These are phyloP conservation scores for Pimephales promelas DNA, from an alignment of 2,113 vertebrate species.

Conservation along the genomic window DNA sequence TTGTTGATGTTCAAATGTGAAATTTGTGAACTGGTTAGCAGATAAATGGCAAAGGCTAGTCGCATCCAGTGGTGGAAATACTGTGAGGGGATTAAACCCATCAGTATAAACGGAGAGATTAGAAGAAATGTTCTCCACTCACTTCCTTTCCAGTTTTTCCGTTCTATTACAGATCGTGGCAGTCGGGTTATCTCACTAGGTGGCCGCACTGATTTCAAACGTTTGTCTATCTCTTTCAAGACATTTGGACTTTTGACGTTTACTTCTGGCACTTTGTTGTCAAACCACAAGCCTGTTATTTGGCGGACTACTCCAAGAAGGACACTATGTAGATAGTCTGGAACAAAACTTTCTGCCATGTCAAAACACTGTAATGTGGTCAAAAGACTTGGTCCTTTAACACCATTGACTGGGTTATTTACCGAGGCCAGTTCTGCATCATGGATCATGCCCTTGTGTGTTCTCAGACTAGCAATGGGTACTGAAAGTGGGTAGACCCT, in stretches of 20 bases:
- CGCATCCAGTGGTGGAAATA: background rate
- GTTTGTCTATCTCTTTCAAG: background rate
- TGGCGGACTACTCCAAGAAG: conserved; percentile 9
- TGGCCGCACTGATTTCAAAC: background rate
- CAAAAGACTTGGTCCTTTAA: conserved; percentile 1
- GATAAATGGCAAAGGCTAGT: background rate
- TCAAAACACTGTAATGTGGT: conserved; percentile 13
- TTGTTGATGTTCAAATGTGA: background rate
- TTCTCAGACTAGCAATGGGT: background rate
- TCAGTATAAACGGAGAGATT: background rate
- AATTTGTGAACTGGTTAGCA: conserved; percentile 10
- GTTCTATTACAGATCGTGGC: background rate
- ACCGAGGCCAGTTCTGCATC: conserved; percentile 9
- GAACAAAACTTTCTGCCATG: conserved; percentile 10
- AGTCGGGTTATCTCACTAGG: too few species aligned
- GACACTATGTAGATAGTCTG: background rate
- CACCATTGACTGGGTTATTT: conserved; percentile 12
- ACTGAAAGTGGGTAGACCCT: background rate
- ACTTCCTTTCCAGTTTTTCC: background rate
- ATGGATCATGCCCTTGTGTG: background rate
- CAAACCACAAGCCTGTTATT: conserved; percentile 16
- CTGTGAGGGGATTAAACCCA: background rate
- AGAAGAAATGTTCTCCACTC: conserved; percentile 13
- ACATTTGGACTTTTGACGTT: background rate
- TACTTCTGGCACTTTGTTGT: conserved; percentile 6